These are phyloP conservation scores for Chaetorhynchus papuensis DNA, from an alignment of 2,113 vertebrate species.

Conservation along the genomic window DNA sequence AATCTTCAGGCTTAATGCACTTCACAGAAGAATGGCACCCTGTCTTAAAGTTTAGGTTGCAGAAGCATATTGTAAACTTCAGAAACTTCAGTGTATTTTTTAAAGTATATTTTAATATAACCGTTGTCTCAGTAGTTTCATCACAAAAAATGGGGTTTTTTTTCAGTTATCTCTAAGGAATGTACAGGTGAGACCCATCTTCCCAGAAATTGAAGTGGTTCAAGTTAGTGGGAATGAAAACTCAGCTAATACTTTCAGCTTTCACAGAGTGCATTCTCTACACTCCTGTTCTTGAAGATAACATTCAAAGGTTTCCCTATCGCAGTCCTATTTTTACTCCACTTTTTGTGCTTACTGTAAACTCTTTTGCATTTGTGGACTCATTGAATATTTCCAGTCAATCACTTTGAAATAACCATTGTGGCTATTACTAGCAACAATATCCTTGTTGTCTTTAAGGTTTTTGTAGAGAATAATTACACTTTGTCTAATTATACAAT, in stretches of 20 bases:
- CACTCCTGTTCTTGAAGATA: neutral
- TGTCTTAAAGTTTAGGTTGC: neutral
- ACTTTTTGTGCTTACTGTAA: neutral
- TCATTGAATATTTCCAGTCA: neutral
- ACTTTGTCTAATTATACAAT: neutral
- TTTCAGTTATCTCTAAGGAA: neutral
- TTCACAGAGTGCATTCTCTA: neutral
- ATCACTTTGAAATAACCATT: neutral
- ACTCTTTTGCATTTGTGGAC: neutral
- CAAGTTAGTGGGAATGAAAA: neutral
- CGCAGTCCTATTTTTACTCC: neutral
- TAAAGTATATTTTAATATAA: neutral
- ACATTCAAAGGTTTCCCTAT: neutral
- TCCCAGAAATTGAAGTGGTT: neutral
- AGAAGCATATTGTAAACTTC: neutral
- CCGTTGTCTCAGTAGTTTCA: neutral
- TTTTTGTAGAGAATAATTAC: neutral
- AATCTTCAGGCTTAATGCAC: neutral
- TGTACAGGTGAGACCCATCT: neutral
- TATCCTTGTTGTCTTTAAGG: neutral
- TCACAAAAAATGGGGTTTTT: neutral
- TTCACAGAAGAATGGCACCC: neutral
- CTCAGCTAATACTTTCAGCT: neutral
- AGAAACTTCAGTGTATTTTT: neutral
- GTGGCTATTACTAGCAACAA: neutral